Evolutionary conservation across 2,888 invertebrate species (phyloP), one percentile per base, ranked within the genome.

Genomic region (Andrena camellia): DNA sequence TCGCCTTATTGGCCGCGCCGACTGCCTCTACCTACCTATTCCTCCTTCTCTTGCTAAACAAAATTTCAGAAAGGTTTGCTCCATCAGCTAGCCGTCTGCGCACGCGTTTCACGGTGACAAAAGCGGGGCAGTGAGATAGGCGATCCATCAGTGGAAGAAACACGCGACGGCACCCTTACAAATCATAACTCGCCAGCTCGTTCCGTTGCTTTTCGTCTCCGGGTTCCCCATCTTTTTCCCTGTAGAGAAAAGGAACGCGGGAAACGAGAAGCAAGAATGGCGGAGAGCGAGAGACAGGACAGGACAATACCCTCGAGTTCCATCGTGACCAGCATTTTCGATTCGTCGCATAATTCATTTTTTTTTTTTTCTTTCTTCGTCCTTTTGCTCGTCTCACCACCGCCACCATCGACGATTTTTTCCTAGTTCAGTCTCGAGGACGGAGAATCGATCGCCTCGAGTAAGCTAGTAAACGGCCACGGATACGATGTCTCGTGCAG

Each of bases 261-360:
- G 35, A 50, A 69, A 64, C 52, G 48, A 31, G 66, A 66, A 54
- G 42, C 20, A 50, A 6, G 33, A 35, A 35, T 35, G 35, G 35
- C 0, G 10, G 10, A 48, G 42, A 31, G 48, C 20, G 54, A 52
- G 35, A 52, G 57, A 59, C 52, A 82, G 17, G 81, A 85, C 88
- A 84, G 90, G 90, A 91, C 89, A 89, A 90, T 91, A 89, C 88
- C 88, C 80, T 83, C 75, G 77, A 88, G 87, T 89, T 88, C 73
- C 85, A 84, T 82, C 90, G 90, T 91, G 91, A 90, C 88, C 88
- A 86, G 91, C 90, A 90, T 91, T 90, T 90, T 89, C 86, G 90
- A 90, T 89, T 86, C 84, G 80, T 76, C 86, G 87, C 88, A 90
- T 90, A 91, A 91, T 90, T 89, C 89, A 86, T 88, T 89, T 86